Evolutionary conservation across 2,888 invertebrate genomes (phyloP), one percentile per base, ranked within the genome.

Genomic region (Mythimna ferrago): DNA sequence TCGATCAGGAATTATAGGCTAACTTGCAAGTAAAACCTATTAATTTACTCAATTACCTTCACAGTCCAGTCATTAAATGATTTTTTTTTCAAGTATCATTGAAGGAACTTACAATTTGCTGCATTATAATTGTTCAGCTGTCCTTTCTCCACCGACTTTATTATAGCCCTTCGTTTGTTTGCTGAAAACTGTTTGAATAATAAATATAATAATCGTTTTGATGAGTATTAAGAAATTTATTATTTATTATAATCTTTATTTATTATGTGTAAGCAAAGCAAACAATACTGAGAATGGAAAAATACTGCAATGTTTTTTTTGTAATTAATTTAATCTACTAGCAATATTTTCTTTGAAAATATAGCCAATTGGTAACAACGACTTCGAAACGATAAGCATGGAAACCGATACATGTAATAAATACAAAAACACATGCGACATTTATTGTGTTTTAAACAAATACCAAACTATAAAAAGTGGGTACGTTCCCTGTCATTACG

Each of bases 21-120:
- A 32, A 14, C 14, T 53, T 60, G 54, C 41, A 66, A 82, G 63
- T 54, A n/a, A 32, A 70, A 53, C 71, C 73, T 68, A 78, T 71
- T 80, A 64, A 78, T 76, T 84, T 62, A 35, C 60, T 66, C 57
- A 80, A 83, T 73, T 76, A 70, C 78, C 53, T 76, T 14, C 44
- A 66, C 66, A 73, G 26, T 80, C 65, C 54, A 72, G 41, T 38
- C 53, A 76, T 66, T 74, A 62, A 65, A 54, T 41, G 21, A 63
- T 60, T 71, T 57, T 41, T 41, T 76, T 78, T 71, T 73, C 57
- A 57, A 76, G 35, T 56, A 66, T 63, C 56, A 71, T 61, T 32
- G 63, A 64, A 65, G 58, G 61, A 62, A 21, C 53, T 61, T 58
- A 38, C 62, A 70, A 69, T 79, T 79, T 66, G 32, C 72, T 71